A percentile compares a stretch with the other conserved stretches of the same genome.
These are phyloP conservation scores for Pitta sordida DNA, from an alignment of 2,113 vertebrate genomes.

Conservation along the genomic window DNA sequence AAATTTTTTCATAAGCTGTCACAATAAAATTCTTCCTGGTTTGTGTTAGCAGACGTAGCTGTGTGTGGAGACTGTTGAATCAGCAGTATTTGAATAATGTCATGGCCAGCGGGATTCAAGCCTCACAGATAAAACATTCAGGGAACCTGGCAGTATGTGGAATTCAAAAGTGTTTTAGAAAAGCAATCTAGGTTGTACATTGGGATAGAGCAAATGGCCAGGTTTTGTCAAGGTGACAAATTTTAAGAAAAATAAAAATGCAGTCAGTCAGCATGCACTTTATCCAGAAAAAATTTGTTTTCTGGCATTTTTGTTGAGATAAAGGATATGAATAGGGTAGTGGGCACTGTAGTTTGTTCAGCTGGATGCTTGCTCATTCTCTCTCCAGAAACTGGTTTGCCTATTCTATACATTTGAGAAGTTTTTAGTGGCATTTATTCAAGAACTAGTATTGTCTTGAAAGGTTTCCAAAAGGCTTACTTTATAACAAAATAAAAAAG, in stretches of 20 bases:
- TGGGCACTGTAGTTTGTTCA: conserved; percentile 29
- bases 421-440: conserved; percentile 36
- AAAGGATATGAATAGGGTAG: background rate
- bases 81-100: conserved; percentile 15
- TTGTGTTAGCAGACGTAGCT: background rate
- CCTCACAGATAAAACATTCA: background rate
- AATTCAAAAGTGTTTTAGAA: background rate
- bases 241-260: background rate
- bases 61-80: background rate
- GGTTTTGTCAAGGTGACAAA: background rate
- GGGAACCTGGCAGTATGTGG: background rate
- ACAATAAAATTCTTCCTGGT: background rate
- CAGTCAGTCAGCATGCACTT: background rate
- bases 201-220: background rate
- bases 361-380: background rate
- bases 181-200: background rate
- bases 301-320: background rate
- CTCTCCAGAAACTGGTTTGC: background rate
- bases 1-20: conserved; percentile 1
- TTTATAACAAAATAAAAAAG: conserved; percentile 31
- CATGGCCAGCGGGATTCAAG: background rate
- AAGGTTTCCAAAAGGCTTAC: conserved; percentile 30
- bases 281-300: background rate
- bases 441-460: conserved; percentile 30
- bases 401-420: background rate